Base-by-base conservation (phyloP, 2,888 invertebrate genomes). In the Lasioglossum villosulum region DNA sequence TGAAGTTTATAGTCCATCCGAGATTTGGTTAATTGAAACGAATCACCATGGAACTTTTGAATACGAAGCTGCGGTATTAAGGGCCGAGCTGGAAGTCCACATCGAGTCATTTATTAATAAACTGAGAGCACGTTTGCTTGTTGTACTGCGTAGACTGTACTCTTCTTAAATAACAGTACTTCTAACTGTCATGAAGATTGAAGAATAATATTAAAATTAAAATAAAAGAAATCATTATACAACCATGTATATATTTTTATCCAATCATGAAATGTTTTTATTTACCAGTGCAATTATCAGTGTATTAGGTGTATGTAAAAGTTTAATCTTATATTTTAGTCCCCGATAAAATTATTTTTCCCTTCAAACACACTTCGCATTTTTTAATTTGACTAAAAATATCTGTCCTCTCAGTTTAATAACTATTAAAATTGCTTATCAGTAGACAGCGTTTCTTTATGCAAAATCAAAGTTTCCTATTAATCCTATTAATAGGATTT, bases 21-120 rank as follows among this genome's bases (percentile, higher is more conserved):
- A n/a, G 75, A 42, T 45, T 39, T 48, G 19, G 37, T 42, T 70
- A 42, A 76, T 30, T 39, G 14, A 16, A 68, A 80, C 56, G 52
- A 75, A 80, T 80, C 30, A 70, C 75, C 42, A 34, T 23, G 19
- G 76, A 76, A 81, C 76, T 76, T 81, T 66, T 59, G 45, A 75
- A 56, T 70, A 59, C 39, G 70, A 80, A 56, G 39, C 30, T 66
- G 12, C 10, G 30, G 23, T 70, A 59, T 75, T 75, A 76, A 59
- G 19, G 34, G 48, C 16, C 71, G 30, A 34, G n/a, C 23, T n/a
- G 27, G 73, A 23, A 48, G 39, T 71, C 23, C 71, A 5, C 45
- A 66, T 42, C 75, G 39, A 48, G 52, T 37, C 48, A 30, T 79
- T 80, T 56, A 37, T 75, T 80, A 83, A 80, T 72, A 77, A 78